Conservation (phyloP, 2,113 vertebrate species). For the Anhinga rufa region DNA sequence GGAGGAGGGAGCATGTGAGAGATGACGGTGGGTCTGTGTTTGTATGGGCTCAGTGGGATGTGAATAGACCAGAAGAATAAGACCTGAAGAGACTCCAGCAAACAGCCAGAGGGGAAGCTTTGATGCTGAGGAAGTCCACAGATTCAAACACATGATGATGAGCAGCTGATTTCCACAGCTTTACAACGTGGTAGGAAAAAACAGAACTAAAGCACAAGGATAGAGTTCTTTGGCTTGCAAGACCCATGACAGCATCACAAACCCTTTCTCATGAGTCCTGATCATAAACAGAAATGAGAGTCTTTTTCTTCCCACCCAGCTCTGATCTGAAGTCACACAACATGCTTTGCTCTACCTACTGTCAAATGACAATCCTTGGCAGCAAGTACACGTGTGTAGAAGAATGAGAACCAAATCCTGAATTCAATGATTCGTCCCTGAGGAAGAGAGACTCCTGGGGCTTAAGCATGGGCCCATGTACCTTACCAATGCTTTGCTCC, state of each 20-base stretch:
- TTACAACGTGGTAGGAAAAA: background rate
- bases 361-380: background rate
- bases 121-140: background rate
- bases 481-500: background rate
- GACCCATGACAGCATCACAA: background rate
- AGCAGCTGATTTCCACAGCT: slow-evolving; percentile 22
- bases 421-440: background rate
- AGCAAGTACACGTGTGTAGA: background rate
- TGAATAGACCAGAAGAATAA: background rate
- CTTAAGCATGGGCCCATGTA: background rate
- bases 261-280: background rate
- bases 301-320: background rate
- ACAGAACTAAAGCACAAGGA: background rate
- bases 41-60: background rate
- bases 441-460: background rate
- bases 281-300: background rate
- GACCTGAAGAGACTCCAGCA: background rate
- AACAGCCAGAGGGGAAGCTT: background rate
- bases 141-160: background rate
- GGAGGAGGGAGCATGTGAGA: background rate
- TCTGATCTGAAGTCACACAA: background rate
- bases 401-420: background rate
- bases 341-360: background rate
- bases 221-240: background rate
- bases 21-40: background rate